Base-by-base conservation (phyloP, 2,797 vertebrate genomes). In the Erpetoichthys calabaricus region DNA sequence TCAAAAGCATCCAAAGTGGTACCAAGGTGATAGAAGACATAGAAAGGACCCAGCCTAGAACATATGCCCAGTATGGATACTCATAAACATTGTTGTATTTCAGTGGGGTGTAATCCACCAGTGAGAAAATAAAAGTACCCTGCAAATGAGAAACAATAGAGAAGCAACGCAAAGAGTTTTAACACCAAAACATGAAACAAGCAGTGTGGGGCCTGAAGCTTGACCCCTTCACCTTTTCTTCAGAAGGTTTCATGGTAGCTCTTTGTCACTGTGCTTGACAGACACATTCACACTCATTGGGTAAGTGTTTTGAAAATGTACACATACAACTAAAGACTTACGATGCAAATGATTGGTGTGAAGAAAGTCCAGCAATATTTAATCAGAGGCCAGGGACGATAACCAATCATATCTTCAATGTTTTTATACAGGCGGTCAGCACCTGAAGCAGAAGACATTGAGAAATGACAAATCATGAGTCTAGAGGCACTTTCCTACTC, bases 361-460 rank as follows among this genome's bases (percentile, higher is more conserved):
- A 90, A 54, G 65, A 83, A 84, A 52, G 78, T 61, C 91, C 90
- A 93, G 71, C 87, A 90, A 58, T 85, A 81, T 75, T 91, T 92
- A 74, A 92, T 76, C 51, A 89, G 43, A 1, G 82, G 82, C 73
- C 70, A 74, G 0, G 90, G 89, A 5, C 80, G 79, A 64, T 86
- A 91, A 7, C 90, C 89, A 61, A 92, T 91, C 90, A 91, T 92
- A 67, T 90, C 80, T 55, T 86, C 76, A 8, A 93, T 52, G 69
- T 90, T 88, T 67, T 77, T 79, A 8, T 89, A 90, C 73, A 91
- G 91, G 62, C 84, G 87, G 1, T 91, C 73, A 0, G 89, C 86
- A 62, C 90, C 90, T 92, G 62, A 47, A 65, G 25, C 1, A 25
- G 25, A 25, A 25, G 25, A 25, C 25, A n/a, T n/a, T n/a, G 25